Conservation (phyloP, 1,140 invertebrate species). For the Drosophila trapezifrons region DNA sequence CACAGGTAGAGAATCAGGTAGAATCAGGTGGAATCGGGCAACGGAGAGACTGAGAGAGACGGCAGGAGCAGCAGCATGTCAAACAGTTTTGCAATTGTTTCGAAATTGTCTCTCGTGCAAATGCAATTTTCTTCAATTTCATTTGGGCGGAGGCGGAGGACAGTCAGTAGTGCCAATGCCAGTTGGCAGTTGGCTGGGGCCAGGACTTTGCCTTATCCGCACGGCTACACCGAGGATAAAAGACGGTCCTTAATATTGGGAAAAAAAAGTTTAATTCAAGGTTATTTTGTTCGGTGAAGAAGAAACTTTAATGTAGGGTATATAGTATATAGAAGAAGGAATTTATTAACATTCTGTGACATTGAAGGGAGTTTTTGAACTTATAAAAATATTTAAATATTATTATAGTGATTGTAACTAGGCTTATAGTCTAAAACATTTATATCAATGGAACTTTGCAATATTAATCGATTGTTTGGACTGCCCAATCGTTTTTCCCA, state of each 20-base stretch:
- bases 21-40: constrained; percentile 6
- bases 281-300: background rate
- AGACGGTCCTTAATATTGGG: background rate
- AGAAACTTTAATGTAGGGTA: too few species aligned
- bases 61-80: constrained; percentile 65
- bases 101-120: constrained; percentile 83
- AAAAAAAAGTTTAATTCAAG: constrained; percentile 3
- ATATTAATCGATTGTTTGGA: too few species aligned
- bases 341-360: too few species aligned
- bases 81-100: constrained; percentile 83
- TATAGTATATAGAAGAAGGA: too few species aligned
- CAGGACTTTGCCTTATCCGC: constrained; percentile 37
- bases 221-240: constrained; percentile 29
- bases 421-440: too few species aligned
- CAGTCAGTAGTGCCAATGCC: constrained; percentile 59
- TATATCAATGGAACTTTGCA: too few species aligned
- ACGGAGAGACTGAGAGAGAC: constrained; percentile 8
- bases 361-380: too few species aligned
- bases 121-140: constrained; percentile 83
- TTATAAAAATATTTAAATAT: too few species aligned
- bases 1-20: constrained; percentile 25
- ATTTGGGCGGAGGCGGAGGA: constrained; percentile 71
- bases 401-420: too few species aligned
- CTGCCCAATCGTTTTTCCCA: too few species aligned
- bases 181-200: constrained; percentile 60